Percentiles rank a stretch among this genome's conserved stretches.
Conservation (phyloP, 2,113 vertebrate genomes). For the Syrrhaptes paradoxus region DNA sequence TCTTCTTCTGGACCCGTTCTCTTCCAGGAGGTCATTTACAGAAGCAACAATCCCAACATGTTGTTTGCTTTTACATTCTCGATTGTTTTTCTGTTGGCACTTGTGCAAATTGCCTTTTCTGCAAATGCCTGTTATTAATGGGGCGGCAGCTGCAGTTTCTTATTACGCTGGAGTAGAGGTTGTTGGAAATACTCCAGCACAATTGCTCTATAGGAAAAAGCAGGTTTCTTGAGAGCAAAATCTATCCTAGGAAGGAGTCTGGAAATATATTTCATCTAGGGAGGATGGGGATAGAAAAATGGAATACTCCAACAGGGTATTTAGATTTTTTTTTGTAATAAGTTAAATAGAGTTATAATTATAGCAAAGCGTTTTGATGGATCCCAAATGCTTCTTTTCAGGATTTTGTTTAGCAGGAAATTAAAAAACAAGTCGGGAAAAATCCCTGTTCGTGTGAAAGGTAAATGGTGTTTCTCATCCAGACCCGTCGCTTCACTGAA, state of each 20-base stretch:
- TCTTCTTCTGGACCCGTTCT: background rate
- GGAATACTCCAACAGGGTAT: background rate
- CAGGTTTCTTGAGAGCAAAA: background rate
- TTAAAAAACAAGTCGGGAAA: background rate
- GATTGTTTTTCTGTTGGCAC: constrained; percentile 1
- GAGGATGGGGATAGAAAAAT: background rate
- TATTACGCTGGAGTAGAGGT: background rate
- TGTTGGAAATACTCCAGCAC: background rate
- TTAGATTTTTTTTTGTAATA: background rate
- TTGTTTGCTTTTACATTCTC: background rate
- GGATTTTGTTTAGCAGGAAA: constrained; percentile 28
- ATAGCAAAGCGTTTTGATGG: background rate
- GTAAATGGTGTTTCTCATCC: background rate
- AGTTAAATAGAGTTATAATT: background rate
- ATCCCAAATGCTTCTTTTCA: constrained; percentile 29
- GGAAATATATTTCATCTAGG: background rate
- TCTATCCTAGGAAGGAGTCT: background rate
- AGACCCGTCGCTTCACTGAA: background rate
- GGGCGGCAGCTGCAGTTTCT: background rate
- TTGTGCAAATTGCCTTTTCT: constrained; percentile 22
- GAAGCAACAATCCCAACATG: background rate
- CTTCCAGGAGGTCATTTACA: constrained; percentile 10
- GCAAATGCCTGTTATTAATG: background rate
- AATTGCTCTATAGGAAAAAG: background rate
- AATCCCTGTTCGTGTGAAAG: background rate